Evolutionary conservation across 2,113 vertebrate genomes (phyloP).

Genomic region (Tychaedon coryphoeus): DNA sequence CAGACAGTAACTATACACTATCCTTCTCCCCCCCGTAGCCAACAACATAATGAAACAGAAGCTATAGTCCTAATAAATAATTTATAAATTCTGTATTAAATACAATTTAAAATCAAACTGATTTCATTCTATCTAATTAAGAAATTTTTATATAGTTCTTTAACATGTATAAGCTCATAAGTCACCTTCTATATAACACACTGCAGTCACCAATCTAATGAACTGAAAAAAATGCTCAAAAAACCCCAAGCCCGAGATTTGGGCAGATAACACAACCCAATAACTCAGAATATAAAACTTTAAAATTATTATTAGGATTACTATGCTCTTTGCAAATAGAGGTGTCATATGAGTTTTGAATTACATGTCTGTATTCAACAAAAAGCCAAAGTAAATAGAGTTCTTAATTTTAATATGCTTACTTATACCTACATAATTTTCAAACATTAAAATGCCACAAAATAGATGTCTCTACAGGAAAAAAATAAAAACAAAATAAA

Average conservation of each 20-base stretch:
- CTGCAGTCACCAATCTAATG: background rate
- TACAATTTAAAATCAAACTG: background rate
- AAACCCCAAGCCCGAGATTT: background rate
- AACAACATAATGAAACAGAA: background rate
- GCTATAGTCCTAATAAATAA: background rate
- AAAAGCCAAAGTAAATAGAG: background rate
- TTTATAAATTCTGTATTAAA: background rate
- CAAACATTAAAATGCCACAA: background rate
- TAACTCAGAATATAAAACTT: background rate
- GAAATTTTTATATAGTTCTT: background rate
- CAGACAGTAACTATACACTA: background rate
- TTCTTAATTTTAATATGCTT: background rate
- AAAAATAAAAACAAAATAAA: constrained; percentile 47
- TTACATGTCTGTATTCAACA: background rate
- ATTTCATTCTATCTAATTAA: background rate
- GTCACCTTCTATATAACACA: background rate
- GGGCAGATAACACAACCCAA: background rate
- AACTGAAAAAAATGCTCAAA: background rate
- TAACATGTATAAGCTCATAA: background rate
- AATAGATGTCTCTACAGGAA: background rate
- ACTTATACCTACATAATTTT: background rate
- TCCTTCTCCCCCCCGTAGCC: background rate
- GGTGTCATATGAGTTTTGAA: background rate
- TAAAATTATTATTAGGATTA: background rate
- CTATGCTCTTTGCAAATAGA: background rate